These are phyloP conservation scores for Ailurus styani DNA, from an alignment of 2,113 vertebrate species.

Conservation along the genomic window DNA sequence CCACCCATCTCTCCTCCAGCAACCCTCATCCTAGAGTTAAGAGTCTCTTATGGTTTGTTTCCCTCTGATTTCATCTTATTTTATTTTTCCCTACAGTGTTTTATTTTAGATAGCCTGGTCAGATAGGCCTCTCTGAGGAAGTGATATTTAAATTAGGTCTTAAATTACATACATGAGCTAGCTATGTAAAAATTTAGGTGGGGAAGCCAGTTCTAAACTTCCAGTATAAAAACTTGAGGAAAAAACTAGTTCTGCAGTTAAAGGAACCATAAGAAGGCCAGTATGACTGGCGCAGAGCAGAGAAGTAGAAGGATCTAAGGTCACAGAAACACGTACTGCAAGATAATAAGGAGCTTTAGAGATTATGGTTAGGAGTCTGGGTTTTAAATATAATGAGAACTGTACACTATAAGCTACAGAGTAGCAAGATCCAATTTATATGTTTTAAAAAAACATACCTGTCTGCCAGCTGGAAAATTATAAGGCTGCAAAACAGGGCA, in stretches of 20 bases:
- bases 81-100: neutral
- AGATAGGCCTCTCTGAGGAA: neutral
- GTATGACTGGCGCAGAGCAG: neutral
- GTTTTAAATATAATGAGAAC: slow-evolving; percentile 18
- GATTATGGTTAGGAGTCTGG: neutral
- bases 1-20: neutral
- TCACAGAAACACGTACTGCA: neutral
- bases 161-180: neutral
- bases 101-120: neutral
- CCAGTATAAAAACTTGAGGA: neutral
- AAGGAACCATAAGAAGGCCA: neutral
- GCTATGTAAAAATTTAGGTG: neutral
- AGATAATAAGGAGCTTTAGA: neutral
- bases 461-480: neutral
- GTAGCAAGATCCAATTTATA: neutral
- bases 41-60: neutral
- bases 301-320: neutral
- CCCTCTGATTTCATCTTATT: neutral
- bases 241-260: neutral
- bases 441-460: neutral
- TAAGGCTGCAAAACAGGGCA: neutral
- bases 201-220: neutral
- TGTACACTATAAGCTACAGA: neutral
- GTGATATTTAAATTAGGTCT: neutral
- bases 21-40: neutral